Base-by-base conservation (phyloP, 2,888 invertebrate species). In the Meiosimyza decipiens region DNA sequence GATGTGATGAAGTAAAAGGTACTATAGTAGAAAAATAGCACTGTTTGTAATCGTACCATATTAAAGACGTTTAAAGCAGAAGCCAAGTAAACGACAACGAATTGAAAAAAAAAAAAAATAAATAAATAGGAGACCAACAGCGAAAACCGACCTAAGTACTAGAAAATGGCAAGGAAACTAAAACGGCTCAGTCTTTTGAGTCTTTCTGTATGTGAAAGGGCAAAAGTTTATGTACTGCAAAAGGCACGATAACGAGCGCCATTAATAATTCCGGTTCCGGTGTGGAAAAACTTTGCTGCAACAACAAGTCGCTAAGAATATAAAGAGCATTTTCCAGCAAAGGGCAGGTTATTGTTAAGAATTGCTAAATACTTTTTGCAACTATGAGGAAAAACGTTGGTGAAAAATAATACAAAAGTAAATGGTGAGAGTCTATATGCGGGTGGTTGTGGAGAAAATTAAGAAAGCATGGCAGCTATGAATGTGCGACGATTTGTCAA, bases 181-280 rank as follows among this genome's bases (percentile, higher is more conserved):
- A 40, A 40, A 40, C 6, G 40, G 40, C 40, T 40, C 40, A 40
- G 40, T 40, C 40, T 40, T 9, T 40, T 40, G 1, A 40, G 40
- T 40, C 9, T 40, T 5, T 40, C 40, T 40, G 40, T 40, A 40
- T 40, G 40, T 54, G 54, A 54, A 16, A 18, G 54, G 13, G 60
- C 16, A 79, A 81, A 83, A 83, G 80, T 86, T 86, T 85, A 86
- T 86, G 86, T 83, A 86, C 82, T 83, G 86, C 83, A 84, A 84
- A 81, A 81, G 82, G 82, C 81, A 84, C 73, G 86, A 85, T 85
- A 85, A 85, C 85, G 83, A 86, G 84, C 77, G 79, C 78, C 83
- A 85, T 86, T 86, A 84, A 85, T 86, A 86, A 85, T 83, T 78
- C 77, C 74, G 74, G 66, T 77, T 77, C 75, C 78, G 75, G 73